Base-by-base conservation (phyloP, 2,797 vertebrate species). In the Sebastes iracundus region DNA sequence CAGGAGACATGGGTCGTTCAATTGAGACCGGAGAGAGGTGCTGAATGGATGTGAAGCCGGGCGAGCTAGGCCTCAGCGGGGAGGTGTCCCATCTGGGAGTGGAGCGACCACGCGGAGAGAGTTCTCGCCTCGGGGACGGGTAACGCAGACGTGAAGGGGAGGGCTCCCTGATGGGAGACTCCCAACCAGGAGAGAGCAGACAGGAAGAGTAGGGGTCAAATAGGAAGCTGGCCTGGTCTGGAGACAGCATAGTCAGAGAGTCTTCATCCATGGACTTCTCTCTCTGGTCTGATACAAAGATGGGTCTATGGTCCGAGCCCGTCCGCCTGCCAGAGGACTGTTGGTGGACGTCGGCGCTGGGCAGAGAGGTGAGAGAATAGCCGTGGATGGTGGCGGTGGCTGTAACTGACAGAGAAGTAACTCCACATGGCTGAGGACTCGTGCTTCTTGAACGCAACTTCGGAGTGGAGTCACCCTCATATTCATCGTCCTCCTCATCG, bases 401-500 rank as follows among this genome's bases (percentile, higher is more conserved):
- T 7, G 97, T 97, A 77, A 97, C 96, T 0, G 97, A 95, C 81
- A 97, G 84, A 18, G 97, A 97, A n/a, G 96, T 97, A 80, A 97
- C 95, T 49, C 95, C 94, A 33, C 96, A 96, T 0, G 96, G 94
- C 90, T 98, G 98, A 0, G 99, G 99, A 90, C 99, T 99, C 74
- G 97, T 98, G 92, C 98, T 99, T 90, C 98, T 96, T 7, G 98
- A 99, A 77, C 96, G 95, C 58, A 98, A 94, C 94, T 97, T 99
- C 55, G 98, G 98, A 74, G 98, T 99, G 23, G 96, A 96, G 89
- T 99, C 98, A 62, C 97, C 98, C 86, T 98, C 98, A 69, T 96
- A 96, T 55, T 99, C 98, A 20, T 99, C 99, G 0, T 99, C 98
- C 28, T 99, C 99, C 7, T 99, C 98, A 0, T 99, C 98, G 0